Base-by-base conservation (phyloP, 1,140 invertebrate species). In the Lasaia peninsularis region DNA sequence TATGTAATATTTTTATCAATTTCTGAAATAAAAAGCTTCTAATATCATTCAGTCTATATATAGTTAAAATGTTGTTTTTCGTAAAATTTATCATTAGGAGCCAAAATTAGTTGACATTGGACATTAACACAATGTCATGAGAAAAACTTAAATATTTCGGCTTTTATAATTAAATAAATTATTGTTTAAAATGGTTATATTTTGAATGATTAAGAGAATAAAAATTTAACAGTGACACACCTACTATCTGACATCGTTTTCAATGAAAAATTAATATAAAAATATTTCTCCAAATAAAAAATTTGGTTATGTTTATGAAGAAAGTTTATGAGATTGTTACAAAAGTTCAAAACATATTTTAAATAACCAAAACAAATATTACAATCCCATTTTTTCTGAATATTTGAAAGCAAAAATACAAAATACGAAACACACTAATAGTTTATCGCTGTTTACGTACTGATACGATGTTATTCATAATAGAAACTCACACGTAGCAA, bases 401-500 rank as follows among this genome's bases (percentile, higher is more conserved):
- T 5, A 37, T 6, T n/a, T 37, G 1, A 44, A 9, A 44, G 3
- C 18, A 21, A 21, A 2, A 48, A 48, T 20, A 48, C 8, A 1
- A 48, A 20, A 11, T 5, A 21, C 9, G 9, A 20, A n/a, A 21
- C 11, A 21, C 44, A n/a, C 6, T 0, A 11, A 4, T 12, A n/a
- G 21, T 48, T 20, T 48, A 48, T 48, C 44, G 11, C 44, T 48
- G 20, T 48, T 48, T 24, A 48, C 44, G 56, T 62, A 55, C 40
- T 58, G 55, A 53, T 75, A 78, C 77, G 75, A 69, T 70, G 72
- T 74, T 79, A 78, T 48, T 48, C 44, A 21, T 48, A 48, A 73
- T 79, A 77, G 75, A 86, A 84, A 86, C 79, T 85, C 75, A 83
- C 82, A 86, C 85, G 80, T 81, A 73, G 73, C 71, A 65, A 74